A percentile compares a stretch with the other conserved stretches of the same genome.
Evolutionary conservation across 2,113 vertebrate species (phyloP).

Genomic region (Pseudopipra pipra): DNA sequence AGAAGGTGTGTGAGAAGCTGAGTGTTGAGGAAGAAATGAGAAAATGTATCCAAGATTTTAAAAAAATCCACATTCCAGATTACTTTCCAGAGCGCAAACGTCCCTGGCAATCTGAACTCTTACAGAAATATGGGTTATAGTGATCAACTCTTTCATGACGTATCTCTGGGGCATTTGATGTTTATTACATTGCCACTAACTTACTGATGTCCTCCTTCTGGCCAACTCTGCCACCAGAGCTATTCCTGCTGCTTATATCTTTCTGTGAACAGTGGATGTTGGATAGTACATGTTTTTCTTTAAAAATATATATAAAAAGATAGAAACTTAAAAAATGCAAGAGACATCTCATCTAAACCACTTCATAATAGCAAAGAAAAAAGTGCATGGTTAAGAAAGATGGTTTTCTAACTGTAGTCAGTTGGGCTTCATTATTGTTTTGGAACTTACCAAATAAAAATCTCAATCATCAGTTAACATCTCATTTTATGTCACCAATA

Average conservation of each 20-base stretch:
- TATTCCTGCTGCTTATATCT: slow-evolving; percentile 71
- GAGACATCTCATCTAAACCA: slow-evolving; percentile 40
- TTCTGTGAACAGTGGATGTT: slow-evolving; percentile 72
- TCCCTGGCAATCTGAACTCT: slow-evolving; percentile 88
- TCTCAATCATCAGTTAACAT: slow-evolving; percentile 21
- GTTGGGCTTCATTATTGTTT: slow-evolving; percentile 54
- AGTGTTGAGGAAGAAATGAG: slow-evolving; percentile 89
- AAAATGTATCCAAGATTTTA: slow-evolving; percentile 90
- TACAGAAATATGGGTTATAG: slow-evolving; percentile 89
- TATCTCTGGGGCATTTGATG: slow-evolving; percentile 43
- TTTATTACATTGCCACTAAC: slow-evolving; percentile 60
- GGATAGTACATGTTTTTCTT: slow-evolving; percentile 64
- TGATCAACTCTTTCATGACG: neutral
- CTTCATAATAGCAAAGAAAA: slow-evolving; percentile 59
- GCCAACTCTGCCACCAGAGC: slow-evolving; percentile 54
- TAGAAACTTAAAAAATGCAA: slow-evolving; percentile 20
- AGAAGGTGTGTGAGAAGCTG: slow-evolving; percentile 86
- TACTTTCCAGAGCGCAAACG: slow-evolving; percentile 88
- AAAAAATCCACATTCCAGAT: slow-evolving; percentile 88
- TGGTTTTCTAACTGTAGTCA: slow-evolving; percentile 50
- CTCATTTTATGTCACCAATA: slow-evolving; percentile 39
- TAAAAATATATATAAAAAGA: slow-evolving; percentile 46
- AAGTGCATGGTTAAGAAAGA: slow-evolving; percentile 73
- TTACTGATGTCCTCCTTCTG: slow-evolving; percentile 45
- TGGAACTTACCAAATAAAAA: slow-evolving; percentile 38